Percentiles rank a stretch among this genome's conserved stretches.
Evolutionary conservation across 1,140 invertebrate species (phyloP).

Genomic region (Caligus rogercresseyi): DNA sequence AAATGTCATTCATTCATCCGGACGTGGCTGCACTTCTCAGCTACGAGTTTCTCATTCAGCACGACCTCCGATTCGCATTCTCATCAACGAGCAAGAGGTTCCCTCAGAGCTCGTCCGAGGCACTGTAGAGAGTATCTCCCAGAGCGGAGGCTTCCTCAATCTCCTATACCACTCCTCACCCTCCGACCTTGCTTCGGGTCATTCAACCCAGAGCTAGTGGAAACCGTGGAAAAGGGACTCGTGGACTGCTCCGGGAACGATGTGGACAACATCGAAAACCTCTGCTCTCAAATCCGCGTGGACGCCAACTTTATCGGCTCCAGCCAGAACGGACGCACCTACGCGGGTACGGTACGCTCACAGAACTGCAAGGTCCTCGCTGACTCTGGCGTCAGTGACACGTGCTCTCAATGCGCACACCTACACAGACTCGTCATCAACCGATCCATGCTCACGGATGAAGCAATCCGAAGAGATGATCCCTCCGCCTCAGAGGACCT

Average conservation of each 20-base stretch:
- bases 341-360: slow-evolving; percentile 19
- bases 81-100: slow-evolving; percentile 9
- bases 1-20: slow-evolving; percentile 13
- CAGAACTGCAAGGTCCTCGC: slow-evolving; percentile 9
- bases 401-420: neutral
- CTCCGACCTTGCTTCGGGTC: slow-evolving; percentile 17
- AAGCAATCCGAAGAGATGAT: neutral
- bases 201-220: slow-evolving; percentile 11
- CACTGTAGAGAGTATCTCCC: neutral
- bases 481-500: neutral
- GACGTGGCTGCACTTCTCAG: slow-evolving; percentile 16
- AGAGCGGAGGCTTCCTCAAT: slow-evolving; percentile 9
- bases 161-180: slow-evolving; percentile 13
- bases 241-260: neutral
- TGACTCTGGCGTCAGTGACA: slow-evolving; percentile 6
- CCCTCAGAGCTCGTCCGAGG: neutral
- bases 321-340: slow-evolving; percentile 15
- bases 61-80: neutral
- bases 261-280: neutral
- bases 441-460: slow-evolving; percentile 2
- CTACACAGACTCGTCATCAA: slow-evolving; percentile 1
- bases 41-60: slow-evolving; percentile 10
- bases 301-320: slow-evolving; percentile 18
- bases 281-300: neutral
- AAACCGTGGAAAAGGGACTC: slow-evolving; percentile 6